A percentile compares a stretch with the other conserved stretches of the same genome.
phyloP scores from a whole-genome alignment of 2,113 vertebrate species.

The Ophthalmolycus amberensis region DNA sequence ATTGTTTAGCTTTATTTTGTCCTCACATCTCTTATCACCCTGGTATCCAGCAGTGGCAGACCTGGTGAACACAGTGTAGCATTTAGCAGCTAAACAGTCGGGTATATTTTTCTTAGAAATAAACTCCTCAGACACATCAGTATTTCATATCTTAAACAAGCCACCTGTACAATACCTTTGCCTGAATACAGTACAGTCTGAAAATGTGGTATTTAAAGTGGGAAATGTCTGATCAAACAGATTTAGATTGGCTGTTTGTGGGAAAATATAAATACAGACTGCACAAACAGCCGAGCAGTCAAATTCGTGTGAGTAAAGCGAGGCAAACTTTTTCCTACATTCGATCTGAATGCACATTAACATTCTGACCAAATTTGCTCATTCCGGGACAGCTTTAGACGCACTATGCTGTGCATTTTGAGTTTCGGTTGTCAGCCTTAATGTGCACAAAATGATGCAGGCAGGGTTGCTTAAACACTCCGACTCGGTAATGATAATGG shows the following conservation, averaged over 20 bases:
- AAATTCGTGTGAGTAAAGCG: background rate
- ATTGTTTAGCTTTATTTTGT: background rate
- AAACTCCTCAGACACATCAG: background rate
- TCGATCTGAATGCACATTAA: background rate
- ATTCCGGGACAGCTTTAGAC: background rate
- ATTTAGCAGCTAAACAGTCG: background rate
- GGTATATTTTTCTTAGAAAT: background rate
- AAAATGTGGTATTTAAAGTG: background rate
- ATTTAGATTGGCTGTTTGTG: background rate
- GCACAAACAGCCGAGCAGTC: background rate
- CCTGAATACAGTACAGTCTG: background rate
- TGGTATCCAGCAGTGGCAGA: background rate
- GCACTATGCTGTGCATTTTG: background rate
- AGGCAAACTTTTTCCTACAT: background rate
- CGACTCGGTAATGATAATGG: background rate
- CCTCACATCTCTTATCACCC: background rate
- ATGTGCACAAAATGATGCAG: background rate
- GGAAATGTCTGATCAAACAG: background rate
- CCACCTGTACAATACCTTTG: background rate
- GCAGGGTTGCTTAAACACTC: background rate
- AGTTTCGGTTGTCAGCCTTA: background rate
- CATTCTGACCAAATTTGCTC: background rate
- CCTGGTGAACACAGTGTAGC: background rate
- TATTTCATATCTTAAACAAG: background rate
- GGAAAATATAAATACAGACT: background rate